A percentile compares a stretch with the other conserved stretches of the same genome.
phyloP scores from a whole-genome alignment of 2,888 invertebrate species.

The Acronicta leporina region DNA sequence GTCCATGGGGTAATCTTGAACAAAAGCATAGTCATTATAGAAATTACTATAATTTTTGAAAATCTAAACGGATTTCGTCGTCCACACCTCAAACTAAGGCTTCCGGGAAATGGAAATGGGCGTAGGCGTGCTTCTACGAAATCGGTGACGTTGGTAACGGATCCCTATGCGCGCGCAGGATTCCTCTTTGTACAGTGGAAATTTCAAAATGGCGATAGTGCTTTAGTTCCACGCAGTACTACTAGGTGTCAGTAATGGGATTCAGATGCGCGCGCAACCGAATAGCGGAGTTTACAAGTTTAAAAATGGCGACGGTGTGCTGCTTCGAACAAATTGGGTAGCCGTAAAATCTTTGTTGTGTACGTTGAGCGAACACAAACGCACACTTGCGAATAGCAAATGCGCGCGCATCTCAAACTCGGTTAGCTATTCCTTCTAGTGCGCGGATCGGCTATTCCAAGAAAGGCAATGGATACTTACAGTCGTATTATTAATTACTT shows the following conservation, averaged over 20 bases:
- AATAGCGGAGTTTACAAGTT: neutral
- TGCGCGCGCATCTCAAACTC: no score
- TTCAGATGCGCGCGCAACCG: no score
- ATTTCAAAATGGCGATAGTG: neutral
- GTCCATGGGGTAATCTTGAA: neutral
- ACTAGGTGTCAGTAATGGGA: no score
- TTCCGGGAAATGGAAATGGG: conserved; percentile 36
- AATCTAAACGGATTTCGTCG: neutral
- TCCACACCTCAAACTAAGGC: neutral
- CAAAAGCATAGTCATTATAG: neutral
- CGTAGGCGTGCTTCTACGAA: neutral
- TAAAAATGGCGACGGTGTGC: neutral
- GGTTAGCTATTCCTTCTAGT: no score
- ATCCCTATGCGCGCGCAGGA: neutral
- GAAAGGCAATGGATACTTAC: no score
- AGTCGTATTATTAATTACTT: no score
- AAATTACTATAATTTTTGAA: neutral
- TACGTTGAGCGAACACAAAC: neutral
- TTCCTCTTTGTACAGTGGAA: neutral
- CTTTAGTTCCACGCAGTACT: neutral
- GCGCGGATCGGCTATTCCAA: no score
- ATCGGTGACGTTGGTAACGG: neutral
- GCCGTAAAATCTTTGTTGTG: no score
- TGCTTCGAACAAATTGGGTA: neutral
- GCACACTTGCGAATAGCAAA: no score